Evolutionary conservation across 2,888 invertebrate species (phyloP), one percentile per base, ranked within the genome.

Genomic region (Ditylenchus weischeri): DNA sequence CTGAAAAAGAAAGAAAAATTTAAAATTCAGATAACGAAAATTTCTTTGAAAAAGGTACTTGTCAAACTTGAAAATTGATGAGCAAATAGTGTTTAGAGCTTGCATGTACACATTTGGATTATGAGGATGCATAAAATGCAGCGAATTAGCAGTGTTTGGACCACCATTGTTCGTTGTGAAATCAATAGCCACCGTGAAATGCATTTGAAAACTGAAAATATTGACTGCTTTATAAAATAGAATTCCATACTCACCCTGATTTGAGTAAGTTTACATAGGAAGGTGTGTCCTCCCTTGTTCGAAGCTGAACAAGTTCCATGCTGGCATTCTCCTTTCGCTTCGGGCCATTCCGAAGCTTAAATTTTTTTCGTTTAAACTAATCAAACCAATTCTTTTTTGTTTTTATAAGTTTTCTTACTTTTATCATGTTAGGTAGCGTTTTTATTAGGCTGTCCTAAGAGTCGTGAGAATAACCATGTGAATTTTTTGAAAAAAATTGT

Each of bases 101-200:
- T 35, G 15, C 48, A 59, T 50, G 54, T 66, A 66, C 35, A 57
- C 38, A 35, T 62, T 66, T 19, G 29, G 23, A 38, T 47, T 29
- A 68, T 66, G 66, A 13, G 66, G 68, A 57, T 68, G 68, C 57
- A 59, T 29, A 75, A 83, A 85, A 73, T 86, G 85, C 5, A 86
- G 81, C 43, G 83, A 79, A 3, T 78, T 75, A 6, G 84, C 79
- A 23, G 74, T 71, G 18, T 75, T 68, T 6, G 85, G 86, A 67
- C 84, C 84, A 5, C 86, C 86, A 76, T 86, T 86, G 15, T 85
- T 85, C 0, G 86, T 85, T 15, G 86, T 86, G 76, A 86, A 85
- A 75, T 86, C 86, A 51, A 86, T 79, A 0, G 85, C 85, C 13
- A 86, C 82, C 19, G 85, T 85, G 69, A 84, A 84, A 72, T 85